Evolutionary conservation across 2,888 invertebrate species (phyloP).

Genomic region (Sepiola atlantica): DNA sequence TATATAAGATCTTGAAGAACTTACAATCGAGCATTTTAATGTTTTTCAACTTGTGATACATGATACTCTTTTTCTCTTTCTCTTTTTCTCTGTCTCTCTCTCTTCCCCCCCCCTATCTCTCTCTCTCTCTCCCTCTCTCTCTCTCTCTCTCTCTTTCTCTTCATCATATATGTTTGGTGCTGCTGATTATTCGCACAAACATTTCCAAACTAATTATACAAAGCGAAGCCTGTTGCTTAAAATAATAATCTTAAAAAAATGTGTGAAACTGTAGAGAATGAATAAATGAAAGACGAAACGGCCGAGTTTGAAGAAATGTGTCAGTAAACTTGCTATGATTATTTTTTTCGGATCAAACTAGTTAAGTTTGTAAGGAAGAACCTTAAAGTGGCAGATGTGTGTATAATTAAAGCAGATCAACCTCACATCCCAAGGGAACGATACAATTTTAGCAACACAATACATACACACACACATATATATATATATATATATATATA

Average conservation of each 20-base stretch:
- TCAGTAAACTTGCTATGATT: background rate
- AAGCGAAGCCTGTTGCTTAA: background rate
- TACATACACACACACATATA: background rate
- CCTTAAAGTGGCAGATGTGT: background rate
- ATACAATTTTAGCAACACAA: background rate
- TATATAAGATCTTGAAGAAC: no score
- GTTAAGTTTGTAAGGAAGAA: background rate
- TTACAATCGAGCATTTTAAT: no score
- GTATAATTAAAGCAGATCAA: background rate
- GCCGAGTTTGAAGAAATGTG: background rate
- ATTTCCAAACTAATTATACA: background rate
- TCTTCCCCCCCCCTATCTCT: no score
- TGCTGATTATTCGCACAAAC: background rate
- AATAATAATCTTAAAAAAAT: background rate
- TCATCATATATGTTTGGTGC: background rate
- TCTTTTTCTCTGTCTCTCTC: no score
- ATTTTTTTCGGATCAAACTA: background rate
- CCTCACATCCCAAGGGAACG: background rate
- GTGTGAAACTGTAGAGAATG: no score
- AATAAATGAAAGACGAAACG: background rate
- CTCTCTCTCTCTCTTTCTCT: background rate
- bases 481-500: no score
- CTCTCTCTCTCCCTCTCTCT: no score
- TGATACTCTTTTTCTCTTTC: no score
- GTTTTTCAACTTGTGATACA: no score